Evolutionary conservation across 92 coral and sea anemone species (phyloP).

Genomic region (Umimayanthus chanpuru): DNA sequence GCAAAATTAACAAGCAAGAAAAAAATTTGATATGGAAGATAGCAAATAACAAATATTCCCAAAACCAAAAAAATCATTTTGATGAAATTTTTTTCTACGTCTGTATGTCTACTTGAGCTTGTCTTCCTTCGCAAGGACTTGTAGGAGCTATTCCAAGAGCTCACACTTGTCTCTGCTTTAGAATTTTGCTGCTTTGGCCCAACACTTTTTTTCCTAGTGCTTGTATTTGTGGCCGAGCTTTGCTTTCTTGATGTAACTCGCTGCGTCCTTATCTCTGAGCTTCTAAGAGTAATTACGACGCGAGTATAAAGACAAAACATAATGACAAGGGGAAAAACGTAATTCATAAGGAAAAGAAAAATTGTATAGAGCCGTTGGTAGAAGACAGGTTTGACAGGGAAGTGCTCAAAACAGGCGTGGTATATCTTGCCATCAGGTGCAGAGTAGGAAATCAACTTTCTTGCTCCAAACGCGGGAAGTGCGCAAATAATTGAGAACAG

Average conservation of each 20-base stretch:
- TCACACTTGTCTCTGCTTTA: neutral
- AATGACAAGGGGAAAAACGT: conserved; percentile 53
- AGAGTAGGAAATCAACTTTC: conserved; percentile 19
- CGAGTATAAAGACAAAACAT: conserved; percentile 53
- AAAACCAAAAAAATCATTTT: conserved; percentile 58
- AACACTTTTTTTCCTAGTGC: neutral
- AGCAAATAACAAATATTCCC: conserved; percentile 61
- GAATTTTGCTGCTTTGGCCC: conserved; percentile 11
- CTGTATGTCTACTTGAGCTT: conserved; percentile 18
- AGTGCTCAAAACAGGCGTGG: conserved; percentile 48
- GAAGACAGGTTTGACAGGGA: conserved; percentile 47
- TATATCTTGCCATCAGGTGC: conserved; percentile 32
- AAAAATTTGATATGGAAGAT: conserved; percentile 70
- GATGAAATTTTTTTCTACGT: conserved; percentile 59
- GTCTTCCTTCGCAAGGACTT: neutral
- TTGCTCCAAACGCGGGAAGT: conserved; percentile 55
- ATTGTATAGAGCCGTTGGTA: conserved; percentile 61
- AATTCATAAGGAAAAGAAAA: conserved; percentile 65
- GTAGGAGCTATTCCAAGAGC: conserved; percentile 5
- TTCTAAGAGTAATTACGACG: conserved; percentile 51
- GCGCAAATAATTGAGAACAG: conserved; percentile 53
- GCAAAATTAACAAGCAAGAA: conserved; percentile 56
- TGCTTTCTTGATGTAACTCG: conserved; percentile 12
- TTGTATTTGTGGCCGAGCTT: neutral
- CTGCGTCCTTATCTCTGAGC: conserved; percentile 49